Evolutionary conservation across 2,888 invertebrate species (phyloP), one percentile per base, ranked within the genome.

Genomic region (Epinotia demarniana): DNA sequence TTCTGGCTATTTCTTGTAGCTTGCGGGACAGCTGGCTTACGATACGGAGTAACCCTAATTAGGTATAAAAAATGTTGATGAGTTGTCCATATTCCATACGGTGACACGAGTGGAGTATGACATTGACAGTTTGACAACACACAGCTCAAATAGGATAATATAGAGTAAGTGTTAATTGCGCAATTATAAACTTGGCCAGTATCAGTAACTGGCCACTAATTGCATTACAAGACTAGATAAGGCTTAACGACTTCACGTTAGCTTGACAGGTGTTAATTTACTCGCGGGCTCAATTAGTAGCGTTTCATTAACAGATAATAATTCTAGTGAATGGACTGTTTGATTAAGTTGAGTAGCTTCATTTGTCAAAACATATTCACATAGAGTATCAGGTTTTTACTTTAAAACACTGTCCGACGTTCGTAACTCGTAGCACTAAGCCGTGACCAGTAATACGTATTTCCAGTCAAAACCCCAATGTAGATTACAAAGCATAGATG

Each of bases 241-340:
- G 66, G 66, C 23, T 18, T 72, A 72, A 72, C 39, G 53, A 33
- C 49, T 73, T 11, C 57, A 58, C 57, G 63, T 72, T 60, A 66
- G 19, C 66, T 60, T 74, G 69, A 19, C 75, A 75, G 75, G 75
- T 80, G 75, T 77, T 80, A 82, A 85, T 82, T 81, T 75, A 82
- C 81, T 83, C 76, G 81, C 58, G 23, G 57, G 16, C n/a, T 57
- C 18, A 49, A 58, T 60, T 73, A 43, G 55, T 63, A 33, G 55
- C 18, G 63, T 57, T 64, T 57, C 13, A 64, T 72, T 64, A 63
- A 62, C 33, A 58, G 53, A 61, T 62, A 62, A 13, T 57, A 55
- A 43, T 46, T 60, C 46, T 46, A 53, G 53, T 69, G 27, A 60
- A 27, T 60, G n/a, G 46, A 13, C 6, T 46, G 58, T 11, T n/a